These are phyloP conservation scores for Tretioscincus oriximinensis DNA, from an alignment of 2,113 vertebrate genomes.

Conservation along the genomic window DNA sequence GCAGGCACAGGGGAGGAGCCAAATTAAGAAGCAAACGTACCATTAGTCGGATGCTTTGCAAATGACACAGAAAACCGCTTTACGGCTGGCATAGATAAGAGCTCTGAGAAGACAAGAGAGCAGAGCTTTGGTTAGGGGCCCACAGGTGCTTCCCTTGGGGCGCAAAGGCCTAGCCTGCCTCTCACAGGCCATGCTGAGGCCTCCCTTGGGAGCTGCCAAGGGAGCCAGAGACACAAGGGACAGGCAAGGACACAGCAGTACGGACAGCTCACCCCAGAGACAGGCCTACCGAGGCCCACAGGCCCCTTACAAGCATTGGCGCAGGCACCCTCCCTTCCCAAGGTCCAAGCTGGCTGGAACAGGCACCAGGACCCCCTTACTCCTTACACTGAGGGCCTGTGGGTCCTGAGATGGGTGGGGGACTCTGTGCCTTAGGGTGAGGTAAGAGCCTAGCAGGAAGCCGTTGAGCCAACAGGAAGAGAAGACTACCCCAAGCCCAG, in stretches of 20 bases:
- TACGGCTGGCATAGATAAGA: slow-evolving; percentile 99
- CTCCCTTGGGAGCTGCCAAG: neutral
- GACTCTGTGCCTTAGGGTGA: too few species aligned
- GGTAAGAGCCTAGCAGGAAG: too few species aligned
- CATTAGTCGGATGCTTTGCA: slow-evolving; percentile 99
- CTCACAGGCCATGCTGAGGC: neutral
- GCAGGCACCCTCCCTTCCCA: too few species aligned
- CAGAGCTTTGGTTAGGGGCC: slow-evolving; percentile 81
- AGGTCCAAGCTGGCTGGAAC: too few species aligned
- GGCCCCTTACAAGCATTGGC: neutral
- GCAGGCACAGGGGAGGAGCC: slow-evolving; percentile 74
- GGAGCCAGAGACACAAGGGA: neutral
- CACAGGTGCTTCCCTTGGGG: slow-evolving; percentile 3
- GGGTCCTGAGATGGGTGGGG: too few species aligned
- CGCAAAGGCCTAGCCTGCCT: neutral
- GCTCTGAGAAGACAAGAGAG: slow-evolving; percentile 98
- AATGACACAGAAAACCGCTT: slow-evolving; percentile 99
- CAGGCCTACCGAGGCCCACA: too few species aligned
- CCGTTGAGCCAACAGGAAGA: too few species aligned
- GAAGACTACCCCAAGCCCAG: neutral
- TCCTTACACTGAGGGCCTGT: too few species aligned
- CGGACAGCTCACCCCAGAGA: neutral
- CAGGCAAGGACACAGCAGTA: neutral
- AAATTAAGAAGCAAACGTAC: slow-evolving; percentile 97
- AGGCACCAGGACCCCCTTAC: too few species aligned